These are phyloP conservation scores for Adelosebastes latens DNA, from an alignment of 2,797 vertebrate species.

Conservation along the genomic window DNA sequence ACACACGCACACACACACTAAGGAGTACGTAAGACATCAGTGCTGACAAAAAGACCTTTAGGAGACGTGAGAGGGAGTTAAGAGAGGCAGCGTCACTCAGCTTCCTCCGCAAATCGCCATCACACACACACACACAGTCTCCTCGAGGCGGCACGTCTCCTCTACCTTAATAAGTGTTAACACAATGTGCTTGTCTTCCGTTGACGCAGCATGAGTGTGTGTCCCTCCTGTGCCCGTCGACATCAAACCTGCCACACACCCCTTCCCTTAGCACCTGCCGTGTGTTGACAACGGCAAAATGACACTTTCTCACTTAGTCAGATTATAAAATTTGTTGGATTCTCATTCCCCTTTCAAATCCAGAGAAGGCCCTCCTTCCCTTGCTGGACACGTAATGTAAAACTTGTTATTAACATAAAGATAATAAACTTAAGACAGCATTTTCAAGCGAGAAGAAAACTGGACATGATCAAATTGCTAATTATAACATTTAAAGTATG, in stretches of 20 bases:
- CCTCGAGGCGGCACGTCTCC: conserved; percentile 61
- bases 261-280: conserved; percentile 77
- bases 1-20: conserved; percentile 14
- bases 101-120: conserved; percentile 60
- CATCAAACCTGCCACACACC: conserved; percentile 81
- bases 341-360: conserved; percentile 60
- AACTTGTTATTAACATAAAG: neutral
- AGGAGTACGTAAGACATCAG: conserved; percentile 33
- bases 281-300: conserved; percentile 82
- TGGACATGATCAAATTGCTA: neutral
- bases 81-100: conserved; percentile 42
- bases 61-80: conserved; percentile 58
- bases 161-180: conserved; percentile 82
- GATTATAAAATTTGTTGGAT: conserved; percentile 77
- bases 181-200: conserved; percentile 72
- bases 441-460: neutral
- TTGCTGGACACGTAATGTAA: conserved; percentile 4
- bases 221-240: conserved; percentile 70
- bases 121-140: conserved; percentile 42
- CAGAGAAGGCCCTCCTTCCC: conserved; percentile 21
- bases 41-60: conserved; percentile 59
- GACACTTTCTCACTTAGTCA: conserved; percentile 79
- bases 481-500: neutral
- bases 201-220: conserved; percentile 65
- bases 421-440: neutral